Evolutionary conservation across 2,888 invertebrate species (phyloP).

Genomic region (Cheilosia urbana): DNA sequence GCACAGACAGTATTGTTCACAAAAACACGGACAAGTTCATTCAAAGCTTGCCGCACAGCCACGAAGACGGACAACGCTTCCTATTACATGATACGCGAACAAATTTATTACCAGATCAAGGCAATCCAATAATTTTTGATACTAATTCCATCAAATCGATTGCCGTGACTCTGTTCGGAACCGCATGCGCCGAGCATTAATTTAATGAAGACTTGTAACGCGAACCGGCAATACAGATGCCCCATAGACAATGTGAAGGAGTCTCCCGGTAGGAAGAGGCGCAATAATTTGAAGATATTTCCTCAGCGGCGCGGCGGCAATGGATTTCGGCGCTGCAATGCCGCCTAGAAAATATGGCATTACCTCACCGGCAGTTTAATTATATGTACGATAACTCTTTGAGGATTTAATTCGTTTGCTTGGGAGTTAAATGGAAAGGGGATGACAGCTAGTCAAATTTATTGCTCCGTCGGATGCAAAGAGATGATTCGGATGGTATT

Average conservation of each 20-base stretch:
- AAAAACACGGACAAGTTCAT: too few relatives aligned
- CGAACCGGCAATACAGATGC: slow-evolving; percentile 34
- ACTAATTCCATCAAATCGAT: slow-evolving; percentile 73
- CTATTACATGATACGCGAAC: slow-evolving; percentile 48
- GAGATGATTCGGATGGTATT: background rate
- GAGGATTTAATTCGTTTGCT: slow-evolving; percentile 20
- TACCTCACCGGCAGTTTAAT: slow-evolving; percentile 50
- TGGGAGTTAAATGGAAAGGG: background rate
- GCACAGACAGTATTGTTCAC: slow-evolving; percentile 64
- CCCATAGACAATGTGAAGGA: slow-evolving; percentile 27
- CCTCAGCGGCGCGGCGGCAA: slow-evolving; percentile 36
- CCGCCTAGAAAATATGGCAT: slow-evolving; percentile 19
- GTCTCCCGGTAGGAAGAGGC: slow-evolving; percentile 25
- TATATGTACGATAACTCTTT: slow-evolving; percentile 54
- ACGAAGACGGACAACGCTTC: slow-evolving; percentile 8
- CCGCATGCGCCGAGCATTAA: slow-evolving; percentile 47
- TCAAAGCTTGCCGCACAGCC: background rate
- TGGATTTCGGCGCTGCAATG: slow-evolving; percentile 7
- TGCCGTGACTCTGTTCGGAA: slow-evolving; percentile 31
- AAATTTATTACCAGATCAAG: slow-evolving; percentile 70
- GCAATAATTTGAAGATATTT: slow-evolving; percentile 54
- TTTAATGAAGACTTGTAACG: slow-evolving; percentile 75
- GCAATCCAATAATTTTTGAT: slow-evolving; percentile 72
- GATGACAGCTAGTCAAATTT: slow-evolving; percentile 11
- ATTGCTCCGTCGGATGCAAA: slow-evolving; percentile 5